phyloP scores from a whole-genome alignment of 1,140 invertebrate species.

The Aplysia californica region DNA sequence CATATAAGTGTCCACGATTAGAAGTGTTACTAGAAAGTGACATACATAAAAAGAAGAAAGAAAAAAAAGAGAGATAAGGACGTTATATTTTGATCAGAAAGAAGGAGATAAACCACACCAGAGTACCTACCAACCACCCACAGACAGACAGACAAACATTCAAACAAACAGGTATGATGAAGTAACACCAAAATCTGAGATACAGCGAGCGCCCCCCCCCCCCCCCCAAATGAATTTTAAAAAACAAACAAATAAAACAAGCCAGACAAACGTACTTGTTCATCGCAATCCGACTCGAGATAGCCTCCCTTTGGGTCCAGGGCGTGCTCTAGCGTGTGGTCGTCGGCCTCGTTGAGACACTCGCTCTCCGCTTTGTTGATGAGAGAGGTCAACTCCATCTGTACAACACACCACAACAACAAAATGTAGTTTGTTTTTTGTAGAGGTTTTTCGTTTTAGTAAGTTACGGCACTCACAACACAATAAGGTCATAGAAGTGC shows the following conservation, averaged over 20 bases:
- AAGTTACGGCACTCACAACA: too few relatives aligned
- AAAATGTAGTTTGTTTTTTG: neutral
- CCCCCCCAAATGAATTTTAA: too few relatives aligned
- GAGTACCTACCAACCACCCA: too few relatives aligned
- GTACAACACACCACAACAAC: slow-evolving; percentile 48
- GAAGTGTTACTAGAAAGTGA: too few relatives aligned
- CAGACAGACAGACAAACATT: too few relatives aligned
- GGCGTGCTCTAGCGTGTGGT: slow-evolving; percentile 84
- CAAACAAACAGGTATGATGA: neutral
- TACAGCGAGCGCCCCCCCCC: neutral
- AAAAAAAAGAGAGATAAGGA: too few relatives aligned
- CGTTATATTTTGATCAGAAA: too few relatives aligned
- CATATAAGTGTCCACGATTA: too few relatives aligned
- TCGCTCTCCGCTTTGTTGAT: slow-evolving; percentile 92
- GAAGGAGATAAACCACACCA: too few relatives aligned
- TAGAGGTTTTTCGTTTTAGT: neutral
- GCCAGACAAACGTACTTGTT: slow-evolving; percentile 57
- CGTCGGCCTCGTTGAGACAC: slow-evolving; percentile 96
- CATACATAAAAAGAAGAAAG: too few relatives aligned
- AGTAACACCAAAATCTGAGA: neutral
- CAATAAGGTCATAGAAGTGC: too few relatives aligned
- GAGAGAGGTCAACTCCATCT: slow-evolving; percentile 91
- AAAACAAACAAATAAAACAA: too few relatives aligned
- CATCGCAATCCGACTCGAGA: slow-evolving; percentile 67
- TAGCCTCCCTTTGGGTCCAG: slow-evolving; percentile 77